A percentile compares a stretch with the other conserved stretches of the same genome.
Conservation (phyloP, 1,140 invertebrate species). For the Magallana gigas region DNA sequence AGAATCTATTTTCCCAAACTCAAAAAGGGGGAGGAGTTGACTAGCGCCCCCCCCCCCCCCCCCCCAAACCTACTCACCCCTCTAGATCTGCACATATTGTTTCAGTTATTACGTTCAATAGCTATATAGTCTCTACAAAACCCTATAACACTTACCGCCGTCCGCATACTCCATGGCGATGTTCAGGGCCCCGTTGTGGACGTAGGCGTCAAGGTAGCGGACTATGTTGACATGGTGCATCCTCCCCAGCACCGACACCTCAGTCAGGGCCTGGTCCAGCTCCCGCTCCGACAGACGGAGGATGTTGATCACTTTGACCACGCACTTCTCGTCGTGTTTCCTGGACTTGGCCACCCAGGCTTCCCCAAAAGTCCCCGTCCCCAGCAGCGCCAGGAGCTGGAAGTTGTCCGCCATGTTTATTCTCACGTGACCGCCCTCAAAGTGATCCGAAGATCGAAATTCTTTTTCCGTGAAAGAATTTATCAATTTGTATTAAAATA, state of each 20-base stretch:
- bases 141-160: slow-evolving; percentile 77
- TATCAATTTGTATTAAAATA: no score
- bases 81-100: no score
- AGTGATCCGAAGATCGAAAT: no score
- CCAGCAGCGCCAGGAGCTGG: slow-evolving; percentile 76
- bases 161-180: slow-evolving; percentile 83
- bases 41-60: no score
- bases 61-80: no score
- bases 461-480: no score
- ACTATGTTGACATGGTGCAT: slow-evolving; percentile 81
- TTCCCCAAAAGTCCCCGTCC: slow-evolving; percentile 83
- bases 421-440: no score
- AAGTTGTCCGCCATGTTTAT: slow-evolving; percentile 68
- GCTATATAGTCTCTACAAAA: background rate
- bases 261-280: slow-evolving; percentile 79
- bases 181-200: slow-evolving; percentile 77
- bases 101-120: background rate
- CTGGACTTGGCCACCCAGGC: slow-evolving; percentile 83
- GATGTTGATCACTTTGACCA: slow-evolving; percentile 83
- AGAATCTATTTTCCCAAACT: no score
- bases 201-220: slow-evolving; percentile 79
- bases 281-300: slow-evolving; percentile 75
- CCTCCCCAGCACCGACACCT: slow-evolving; percentile 79
- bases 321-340: slow-evolving; percentile 80
- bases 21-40: no score